Evolutionary conservation across 2,888 invertebrate species (phyloP), one percentile per base, ranked within the genome.

Genomic region (Isoperla grammatica): DNA sequence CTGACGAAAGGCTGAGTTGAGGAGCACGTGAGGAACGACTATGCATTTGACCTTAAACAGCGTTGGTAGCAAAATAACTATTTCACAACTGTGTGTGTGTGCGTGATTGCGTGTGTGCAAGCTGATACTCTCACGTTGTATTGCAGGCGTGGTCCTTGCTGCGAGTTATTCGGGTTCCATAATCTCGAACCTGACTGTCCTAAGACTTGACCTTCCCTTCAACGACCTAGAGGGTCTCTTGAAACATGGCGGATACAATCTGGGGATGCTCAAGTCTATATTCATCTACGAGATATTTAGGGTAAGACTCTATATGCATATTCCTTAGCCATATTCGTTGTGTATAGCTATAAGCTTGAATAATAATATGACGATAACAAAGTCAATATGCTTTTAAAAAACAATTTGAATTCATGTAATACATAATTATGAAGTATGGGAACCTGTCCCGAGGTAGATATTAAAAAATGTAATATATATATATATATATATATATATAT

Each of bases 201-300:
- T 53, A 1, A 35, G 53, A 2, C 53, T 53, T 2, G 39, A 53
- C 20, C 19, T 53, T 9, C 53, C 53, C 1, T 53, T 53, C 37
- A 12, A 53, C 17, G 53, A 53, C 19, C 39, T 53, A 8, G 39
- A 39, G 37, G 53, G 53, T 8, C 53, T 53, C 8, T 12, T 37
- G 19, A 37, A 39, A 22, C 37, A 53, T 12, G 53, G 53, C 1
- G 3, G 15, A 17, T 53, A 53, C 37, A 15, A 35, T 9, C 20
- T 53, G 39, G 53, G 53, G 39, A 53, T 39, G 53, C 53, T 53
- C 15, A 12, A 39, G 9, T 37, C 53, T 9, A 15, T 20, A 17
- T 39, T 53, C 12, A 37, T 53, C 2, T 37, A 19, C 37, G 53
- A 53, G 12, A 53, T 53, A 39, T 53, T 53, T 22, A 53, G 37